Evolutionary conservation across 1,140 invertebrate species (phyloP).

Genomic region (Metopolophium dirhodum): DNA sequence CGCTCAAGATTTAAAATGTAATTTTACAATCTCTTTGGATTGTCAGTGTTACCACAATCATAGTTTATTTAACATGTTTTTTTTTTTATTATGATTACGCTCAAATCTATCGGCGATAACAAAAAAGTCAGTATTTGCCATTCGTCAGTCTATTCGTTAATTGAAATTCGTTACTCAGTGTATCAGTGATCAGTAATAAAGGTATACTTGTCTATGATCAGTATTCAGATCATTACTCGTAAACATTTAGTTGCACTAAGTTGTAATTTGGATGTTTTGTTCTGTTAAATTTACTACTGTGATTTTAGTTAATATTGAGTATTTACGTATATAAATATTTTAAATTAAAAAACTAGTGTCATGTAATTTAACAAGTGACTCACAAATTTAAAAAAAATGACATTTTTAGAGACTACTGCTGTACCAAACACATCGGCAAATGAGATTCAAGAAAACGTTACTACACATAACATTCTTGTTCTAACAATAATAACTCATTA

Average conservation of each 20-base stretch:
- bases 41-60: not conserved
- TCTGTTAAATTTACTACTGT: not conserved
- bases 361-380: not conserved
- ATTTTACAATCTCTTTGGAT: not conserved
- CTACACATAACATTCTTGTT: conserved; percentile 53
- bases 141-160: too few relatives aligned
- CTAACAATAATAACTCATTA: conserved; percentile 34
- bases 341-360: not conserved
- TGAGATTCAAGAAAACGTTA: conserved; percentile 54
- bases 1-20: not conserved
- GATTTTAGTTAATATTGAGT: not conserved
- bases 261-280: not conserved
- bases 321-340: not conserved
- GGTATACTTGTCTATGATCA: too few relatives aligned
- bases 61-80: not conserved
- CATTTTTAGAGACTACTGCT: conserved; percentile 30
- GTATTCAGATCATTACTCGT: too few relatives aligned
- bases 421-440: conserved; percentile 46
- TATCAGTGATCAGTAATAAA: too few relatives aligned
- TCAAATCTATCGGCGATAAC: not conserved
- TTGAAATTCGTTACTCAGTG: too few relatives aligned
- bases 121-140: not conserved
- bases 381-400: not conserved
- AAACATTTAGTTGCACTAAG: not conserved
- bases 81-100: not conserved